These are phyloP conservation scores for Drosophila ironensis DNA, from an alignment of 1,140 invertebrate species.

Conservation along the genomic window DNA sequence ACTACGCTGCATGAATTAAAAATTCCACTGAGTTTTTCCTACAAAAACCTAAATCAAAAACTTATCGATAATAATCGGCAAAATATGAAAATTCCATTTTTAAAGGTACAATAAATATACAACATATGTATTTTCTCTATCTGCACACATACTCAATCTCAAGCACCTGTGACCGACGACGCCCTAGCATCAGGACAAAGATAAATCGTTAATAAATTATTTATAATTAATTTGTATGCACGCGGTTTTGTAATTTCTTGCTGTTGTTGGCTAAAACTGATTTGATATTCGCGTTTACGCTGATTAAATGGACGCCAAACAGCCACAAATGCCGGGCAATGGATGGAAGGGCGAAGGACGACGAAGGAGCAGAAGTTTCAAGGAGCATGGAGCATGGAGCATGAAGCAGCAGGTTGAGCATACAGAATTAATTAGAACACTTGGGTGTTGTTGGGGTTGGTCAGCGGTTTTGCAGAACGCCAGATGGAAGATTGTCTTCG, in stretches of 20 bases:
- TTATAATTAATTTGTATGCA: slow-evolving; percentile 80
- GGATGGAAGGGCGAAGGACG: slow-evolving; percentile 11
- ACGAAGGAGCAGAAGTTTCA: slow-evolving; percentile 32
- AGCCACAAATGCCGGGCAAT: slow-evolving; percentile 20
- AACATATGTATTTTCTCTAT: background rate
- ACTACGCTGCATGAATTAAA: no score
- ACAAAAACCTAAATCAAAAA: background rate
- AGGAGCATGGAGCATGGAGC: no score
- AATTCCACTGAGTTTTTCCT: no score
- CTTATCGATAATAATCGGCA: background rate
- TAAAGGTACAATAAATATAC: background rate
- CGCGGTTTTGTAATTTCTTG: slow-evolving; percentile 60
- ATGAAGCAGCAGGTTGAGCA: slow-evolving; percentile 43
- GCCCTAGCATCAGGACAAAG: slow-evolving; percentile 63
- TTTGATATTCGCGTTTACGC: slow-evolving; percentile 79
- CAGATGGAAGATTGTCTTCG: slow-evolving; percentile 10
- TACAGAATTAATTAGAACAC: slow-evolving; percentile 72
- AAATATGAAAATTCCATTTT: background rate
- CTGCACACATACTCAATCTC: slow-evolving; percentile 27
- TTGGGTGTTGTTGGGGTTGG: slow-evolving; percentile 26
- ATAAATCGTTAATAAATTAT: slow-evolving; percentile 81
- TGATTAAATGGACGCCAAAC: slow-evolving; percentile 73
- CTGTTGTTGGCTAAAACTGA: slow-evolving; percentile 33
- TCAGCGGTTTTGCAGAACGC: background rate
- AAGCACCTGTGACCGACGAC: slow-evolving; percentile 55